A percentile compares a stretch with the other conserved stretches of the same genome.
phyloP scores from a whole-genome alignment of 2,797 vertebrate species.

The Enteromius mattozi region DNA sequence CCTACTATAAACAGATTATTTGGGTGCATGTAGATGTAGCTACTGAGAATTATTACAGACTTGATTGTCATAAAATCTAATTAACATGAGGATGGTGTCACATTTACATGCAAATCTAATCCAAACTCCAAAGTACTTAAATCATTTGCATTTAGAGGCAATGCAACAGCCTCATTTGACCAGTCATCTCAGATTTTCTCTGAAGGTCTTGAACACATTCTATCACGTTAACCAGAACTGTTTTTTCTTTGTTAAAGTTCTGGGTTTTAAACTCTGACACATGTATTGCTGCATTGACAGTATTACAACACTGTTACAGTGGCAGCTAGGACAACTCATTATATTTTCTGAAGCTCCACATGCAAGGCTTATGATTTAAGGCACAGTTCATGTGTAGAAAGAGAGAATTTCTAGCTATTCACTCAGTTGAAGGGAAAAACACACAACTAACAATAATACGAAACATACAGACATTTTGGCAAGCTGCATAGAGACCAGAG shows the following conservation, averaged over 20 bases:
- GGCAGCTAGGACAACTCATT: background rate
- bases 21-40: background rate
- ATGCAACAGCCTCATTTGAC: background rate
- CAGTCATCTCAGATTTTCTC: background rate
- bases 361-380: conserved; percentile 8
- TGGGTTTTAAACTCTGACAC: background rate
- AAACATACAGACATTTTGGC: conserved; percentile 1
- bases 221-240: background rate
- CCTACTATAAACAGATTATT: background rate
- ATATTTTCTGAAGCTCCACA: conserved; percentile 6
- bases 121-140: background rate
- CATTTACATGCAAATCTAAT: conserved; percentile 17
- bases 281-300: background rate
- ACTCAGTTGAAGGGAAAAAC: background rate
- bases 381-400: background rate
- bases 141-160: background rate
- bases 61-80: background rate
- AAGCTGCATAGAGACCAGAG: background rate
- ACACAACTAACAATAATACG: conserved; percentile 6
- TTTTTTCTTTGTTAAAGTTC: background rate
- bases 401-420: background rate
- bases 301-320: background rate
- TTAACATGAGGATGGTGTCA: background rate
- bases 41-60: background rate
- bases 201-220: background rate